These are phyloP conservation scores for Myioborus miniatus DNA, from an alignment of 2,797 vertebrate species.

Conservation along the genomic window DNA sequence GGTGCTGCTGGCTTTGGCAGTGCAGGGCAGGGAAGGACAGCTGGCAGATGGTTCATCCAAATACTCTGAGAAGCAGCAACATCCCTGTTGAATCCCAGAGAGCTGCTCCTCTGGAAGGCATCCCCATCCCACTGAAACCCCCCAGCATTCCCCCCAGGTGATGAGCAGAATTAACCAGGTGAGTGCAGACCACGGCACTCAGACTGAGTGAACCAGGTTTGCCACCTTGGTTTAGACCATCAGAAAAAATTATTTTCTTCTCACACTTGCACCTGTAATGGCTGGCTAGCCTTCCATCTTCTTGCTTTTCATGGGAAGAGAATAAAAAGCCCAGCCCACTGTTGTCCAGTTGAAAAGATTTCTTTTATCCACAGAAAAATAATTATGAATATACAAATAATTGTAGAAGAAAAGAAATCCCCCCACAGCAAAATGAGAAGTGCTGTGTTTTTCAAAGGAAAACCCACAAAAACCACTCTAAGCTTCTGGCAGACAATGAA, in stretches of 20 bases:
- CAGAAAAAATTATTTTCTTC: not conserved
- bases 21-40: fast-evolving
- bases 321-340: not conserved
- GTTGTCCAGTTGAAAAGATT: not conserved
- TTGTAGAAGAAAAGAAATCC: not conserved
- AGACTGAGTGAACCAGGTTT: not conserved
- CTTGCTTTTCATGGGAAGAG: not conserved
- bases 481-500: not conserved
- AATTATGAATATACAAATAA: not conserved
- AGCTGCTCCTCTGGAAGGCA: not conserved
- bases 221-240: not conserved
- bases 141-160: not conserved
- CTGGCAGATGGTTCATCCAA: fast-evolving
- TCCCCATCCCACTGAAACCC: not conserved
- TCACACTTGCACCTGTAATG: not conserved
- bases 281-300: not conserved
- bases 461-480: not conserved
- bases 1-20: not conserved
- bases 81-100: not conserved
- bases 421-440: not conserved
- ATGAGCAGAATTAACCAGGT: not conserved
- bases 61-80: not conserved
- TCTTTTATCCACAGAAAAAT: not conserved
- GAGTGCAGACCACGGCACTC: not conserved
- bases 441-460: not conserved